Percentiles rank a stretch among this genome's conserved stretches.
These are phyloP conservation scores for Hydrozoanthus gracilis DNA, from an alignment of 92 coral and sea anemone species.

Conservation along the genomic window DNA sequence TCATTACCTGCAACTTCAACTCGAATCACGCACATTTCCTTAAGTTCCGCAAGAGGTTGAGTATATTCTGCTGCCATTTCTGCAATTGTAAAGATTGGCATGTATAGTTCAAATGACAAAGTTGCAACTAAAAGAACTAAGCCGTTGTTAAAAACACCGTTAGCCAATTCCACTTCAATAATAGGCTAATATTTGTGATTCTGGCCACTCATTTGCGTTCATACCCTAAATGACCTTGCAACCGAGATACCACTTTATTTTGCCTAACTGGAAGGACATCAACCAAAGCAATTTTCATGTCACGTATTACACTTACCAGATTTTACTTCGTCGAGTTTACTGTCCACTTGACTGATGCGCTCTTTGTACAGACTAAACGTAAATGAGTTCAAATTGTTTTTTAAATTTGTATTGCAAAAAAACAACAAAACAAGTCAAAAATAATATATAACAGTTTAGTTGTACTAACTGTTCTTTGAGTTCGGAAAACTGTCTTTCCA, in stretches of 20 bases:
- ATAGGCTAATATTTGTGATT: too few relatives aligned
- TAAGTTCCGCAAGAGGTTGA: conserved; percentile 88
- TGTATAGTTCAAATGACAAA: neutral
- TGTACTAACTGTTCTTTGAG: conserved; percentile 93
- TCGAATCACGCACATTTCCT: conserved; percentile 95
- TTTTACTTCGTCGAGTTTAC: conserved; percentile 86
- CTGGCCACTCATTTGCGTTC: too few relatives aligned
- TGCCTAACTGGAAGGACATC: neutral
- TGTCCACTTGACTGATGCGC: conserved; percentile 92
- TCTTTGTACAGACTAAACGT: conserved; percentile 83
- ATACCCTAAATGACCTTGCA: too few relatives aligned
- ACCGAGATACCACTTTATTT: too few relatives aligned
- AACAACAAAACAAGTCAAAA: neutral
- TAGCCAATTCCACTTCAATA: neutral
- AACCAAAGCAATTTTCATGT: neutral
- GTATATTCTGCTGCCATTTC: conserved; percentile 90
- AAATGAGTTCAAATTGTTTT: neutral
- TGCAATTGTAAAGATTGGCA: neutral
- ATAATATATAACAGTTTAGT: neutral
- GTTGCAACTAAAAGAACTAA: neutral
- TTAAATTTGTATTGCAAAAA: neutral
- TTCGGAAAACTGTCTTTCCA: conserved; percentile 95
- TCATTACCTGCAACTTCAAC: conserved; percentile 92
- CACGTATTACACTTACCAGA: conserved; percentile 58
- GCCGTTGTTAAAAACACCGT: too few relatives aligned